Conservation (phyloP, 2,797 vertebrate genomes). For the Poeciliopsis presidionis region DNA sequence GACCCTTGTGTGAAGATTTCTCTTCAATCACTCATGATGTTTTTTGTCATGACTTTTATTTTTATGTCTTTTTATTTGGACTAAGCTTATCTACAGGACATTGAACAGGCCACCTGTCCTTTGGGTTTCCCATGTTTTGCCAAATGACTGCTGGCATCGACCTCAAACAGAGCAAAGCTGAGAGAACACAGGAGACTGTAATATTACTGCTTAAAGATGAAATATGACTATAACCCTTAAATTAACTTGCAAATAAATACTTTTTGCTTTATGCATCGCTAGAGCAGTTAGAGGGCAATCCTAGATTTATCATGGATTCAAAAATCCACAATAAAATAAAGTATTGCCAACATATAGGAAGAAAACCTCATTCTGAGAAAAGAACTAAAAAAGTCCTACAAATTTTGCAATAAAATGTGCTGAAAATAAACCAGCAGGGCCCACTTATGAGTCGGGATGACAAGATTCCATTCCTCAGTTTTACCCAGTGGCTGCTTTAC, state of each 20-base stretch:
- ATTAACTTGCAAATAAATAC: background rate
- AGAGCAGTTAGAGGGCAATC: background rate
- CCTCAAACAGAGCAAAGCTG: background rate
- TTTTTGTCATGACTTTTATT: background rate
- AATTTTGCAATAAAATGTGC: background rate
- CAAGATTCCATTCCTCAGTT: background rate
- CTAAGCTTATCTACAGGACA: background rate
- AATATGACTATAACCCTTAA: background rate
- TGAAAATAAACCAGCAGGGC: background rate
- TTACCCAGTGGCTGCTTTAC: background rate
- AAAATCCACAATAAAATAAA: background rate
- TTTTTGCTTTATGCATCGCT: background rate
- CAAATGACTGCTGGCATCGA: background rate
- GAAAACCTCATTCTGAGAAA: background rate
- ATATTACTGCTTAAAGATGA: background rate
- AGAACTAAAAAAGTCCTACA: background rate
- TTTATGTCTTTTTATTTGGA: background rate
- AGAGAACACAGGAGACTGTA: background rate
- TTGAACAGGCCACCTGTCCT: background rate
- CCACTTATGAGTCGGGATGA: no score
- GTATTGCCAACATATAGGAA: background rate
- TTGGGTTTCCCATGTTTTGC: background rate
- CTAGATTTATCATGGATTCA: background rate
- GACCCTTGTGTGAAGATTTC: background rate
- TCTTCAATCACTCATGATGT: background rate